Conservation (phyloP, 2,113 vertebrate genomes). For the Misgurnus mizolepis region DNA sequence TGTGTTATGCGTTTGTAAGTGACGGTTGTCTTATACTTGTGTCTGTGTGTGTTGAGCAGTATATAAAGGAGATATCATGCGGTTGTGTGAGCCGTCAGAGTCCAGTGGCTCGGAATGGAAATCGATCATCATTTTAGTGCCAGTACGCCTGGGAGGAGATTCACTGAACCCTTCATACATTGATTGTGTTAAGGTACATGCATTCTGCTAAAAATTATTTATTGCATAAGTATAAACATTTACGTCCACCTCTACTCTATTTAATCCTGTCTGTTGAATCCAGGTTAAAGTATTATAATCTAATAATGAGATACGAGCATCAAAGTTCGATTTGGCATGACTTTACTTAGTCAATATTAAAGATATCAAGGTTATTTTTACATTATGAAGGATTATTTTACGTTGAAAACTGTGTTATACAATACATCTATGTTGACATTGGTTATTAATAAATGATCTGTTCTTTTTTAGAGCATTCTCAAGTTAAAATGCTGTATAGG, state of each 20-base stretch:
- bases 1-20: not conserved
- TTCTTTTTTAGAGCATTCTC: constrained; percentile 80
- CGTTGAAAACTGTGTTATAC: no score
- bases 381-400: no score
- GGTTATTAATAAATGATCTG: no score
- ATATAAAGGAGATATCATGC: constrained; percentile 85
- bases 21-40: constrained; percentile 13
- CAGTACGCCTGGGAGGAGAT: constrained; percentile 87
- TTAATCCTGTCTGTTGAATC: no score
- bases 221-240: no score
- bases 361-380: no score
- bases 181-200: constrained; percentile 85
- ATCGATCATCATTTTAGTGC: constrained; percentile 87
- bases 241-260: no score
- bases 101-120: constrained; percentile 72
- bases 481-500: constrained; percentile 85
- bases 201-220: not conserved
- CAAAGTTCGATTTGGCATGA: no score
- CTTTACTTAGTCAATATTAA: no score
- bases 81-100: constrained; percentile 69
- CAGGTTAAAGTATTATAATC: no score
- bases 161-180: constrained; percentile 87
- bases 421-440: no score
- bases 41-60: constrained; percentile 68
- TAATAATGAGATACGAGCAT: no score